Conservation (phyloP, 35 echinoderm and acorn worm genomes). For the Eucidaris tribuloides region DNA sequence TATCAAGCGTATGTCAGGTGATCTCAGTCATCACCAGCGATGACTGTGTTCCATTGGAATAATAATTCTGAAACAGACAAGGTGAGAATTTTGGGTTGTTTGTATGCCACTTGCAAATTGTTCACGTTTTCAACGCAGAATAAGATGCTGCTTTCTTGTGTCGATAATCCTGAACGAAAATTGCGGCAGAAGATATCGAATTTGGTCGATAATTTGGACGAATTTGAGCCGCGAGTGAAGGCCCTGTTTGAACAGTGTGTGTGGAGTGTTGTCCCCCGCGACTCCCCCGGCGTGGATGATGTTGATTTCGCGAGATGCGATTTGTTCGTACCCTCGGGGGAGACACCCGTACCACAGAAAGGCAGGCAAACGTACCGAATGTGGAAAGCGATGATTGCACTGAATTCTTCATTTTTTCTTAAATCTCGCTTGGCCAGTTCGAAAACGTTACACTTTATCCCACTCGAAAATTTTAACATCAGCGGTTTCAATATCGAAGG, state of each 20-base stretch:
- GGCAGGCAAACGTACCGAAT: constrained; percentile 86
- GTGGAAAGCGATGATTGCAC: constrained; percentile 73
- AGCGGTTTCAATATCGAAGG: constrained; percentile 26
- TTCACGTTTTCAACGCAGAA: too few species aligned
- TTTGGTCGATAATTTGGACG: constrained; percentile 64
- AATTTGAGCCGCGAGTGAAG: constrained; percentile 37
- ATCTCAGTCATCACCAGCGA: too few species aligned
- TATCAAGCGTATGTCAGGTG: too few species aligned
- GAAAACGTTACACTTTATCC: constrained; percentile 71
- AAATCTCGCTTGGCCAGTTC: constrained; percentile 7
- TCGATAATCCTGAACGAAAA: neutral
- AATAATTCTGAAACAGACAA: too few species aligned
- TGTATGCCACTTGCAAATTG: too few species aligned
- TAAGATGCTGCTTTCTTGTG: neutral
- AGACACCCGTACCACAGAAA: constrained; percentile 33
- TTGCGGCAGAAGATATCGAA: constrained; percentile 26
- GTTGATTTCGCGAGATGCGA: neutral
- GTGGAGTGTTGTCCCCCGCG: neutral
- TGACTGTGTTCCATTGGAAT: too few species aligned
- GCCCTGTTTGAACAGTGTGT: constrained; percentile 31
- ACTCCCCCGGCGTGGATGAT: neutral
- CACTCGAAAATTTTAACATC: constrained; percentile 54
- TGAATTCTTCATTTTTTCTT: constrained; percentile 28
- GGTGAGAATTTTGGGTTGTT: too few species aligned
- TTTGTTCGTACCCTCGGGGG: constrained; percentile 6